Percentiles rank a stretch among this genome's conserved stretches.
Conservation (phyloP, 2,113 vertebrate genomes). For the Anas platyrhynchos region DNA sequence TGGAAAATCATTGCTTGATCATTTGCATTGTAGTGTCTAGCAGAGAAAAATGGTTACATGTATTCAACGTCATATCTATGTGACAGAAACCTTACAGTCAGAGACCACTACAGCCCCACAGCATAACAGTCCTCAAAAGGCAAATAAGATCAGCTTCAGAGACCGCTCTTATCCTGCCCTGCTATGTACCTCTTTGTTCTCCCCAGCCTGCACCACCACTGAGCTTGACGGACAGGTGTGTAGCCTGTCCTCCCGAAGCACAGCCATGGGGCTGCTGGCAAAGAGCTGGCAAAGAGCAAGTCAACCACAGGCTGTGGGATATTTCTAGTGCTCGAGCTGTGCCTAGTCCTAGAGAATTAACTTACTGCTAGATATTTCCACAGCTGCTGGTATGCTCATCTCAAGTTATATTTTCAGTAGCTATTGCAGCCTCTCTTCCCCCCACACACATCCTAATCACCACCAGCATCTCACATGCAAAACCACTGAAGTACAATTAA, state of each 20-base stretch:
- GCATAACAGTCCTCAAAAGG: not conserved
- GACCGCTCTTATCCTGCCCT: not conserved
- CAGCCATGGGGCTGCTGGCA: fast-evolving
- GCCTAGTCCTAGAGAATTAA: not conserved
- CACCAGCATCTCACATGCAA: not conserved
- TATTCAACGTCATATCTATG: not conserved
- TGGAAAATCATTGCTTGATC: not conserved
- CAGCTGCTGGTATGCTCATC: not conserved
- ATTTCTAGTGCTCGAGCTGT: not conserved
- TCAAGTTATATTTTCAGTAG: not conserved
- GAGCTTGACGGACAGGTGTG: not conserved
- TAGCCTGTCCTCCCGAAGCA: not conserved
- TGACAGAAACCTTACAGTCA: not conserved
- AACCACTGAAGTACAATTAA: not conserved
- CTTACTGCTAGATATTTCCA: not conserved
- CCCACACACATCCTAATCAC: not conserved
- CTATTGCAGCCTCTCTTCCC: not conserved
- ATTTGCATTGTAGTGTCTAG: not conserved
- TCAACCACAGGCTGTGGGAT: not conserved
- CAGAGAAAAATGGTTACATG: not conserved
- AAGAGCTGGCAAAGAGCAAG: not conserved
- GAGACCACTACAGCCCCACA: not conserved
- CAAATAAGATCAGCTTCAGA: not conserved
- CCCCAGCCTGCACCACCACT: not conserved
- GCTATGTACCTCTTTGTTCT: not conserved